These are phyloP conservation scores for Matsumurasca onukii DNA, from an alignment of 1,140 invertebrate species.

Conservation along the genomic window DNA sequence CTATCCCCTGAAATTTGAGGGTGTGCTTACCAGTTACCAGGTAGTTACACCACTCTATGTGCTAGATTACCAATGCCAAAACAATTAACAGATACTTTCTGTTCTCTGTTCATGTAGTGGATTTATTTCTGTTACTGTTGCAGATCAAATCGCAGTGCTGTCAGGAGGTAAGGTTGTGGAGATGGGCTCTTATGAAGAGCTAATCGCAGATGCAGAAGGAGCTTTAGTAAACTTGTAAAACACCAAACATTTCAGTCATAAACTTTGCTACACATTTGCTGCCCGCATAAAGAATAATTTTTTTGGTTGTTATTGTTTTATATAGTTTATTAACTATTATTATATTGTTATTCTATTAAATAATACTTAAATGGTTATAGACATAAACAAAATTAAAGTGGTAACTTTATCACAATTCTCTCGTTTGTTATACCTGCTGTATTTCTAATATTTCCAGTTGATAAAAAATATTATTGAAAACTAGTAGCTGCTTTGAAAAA, in stretches of 20 bases:
- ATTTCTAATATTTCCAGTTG: no score
- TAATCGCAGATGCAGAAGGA: conserved; percentile 59
- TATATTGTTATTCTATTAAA: not conserved
- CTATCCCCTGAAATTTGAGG: no score
- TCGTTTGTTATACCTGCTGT: no score
- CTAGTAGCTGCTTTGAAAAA: no score
- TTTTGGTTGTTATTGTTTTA: conserved; percentile 11
- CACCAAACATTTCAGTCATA: conserved; percentile 56
- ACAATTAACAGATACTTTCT: no score
- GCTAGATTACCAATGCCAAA: no score
- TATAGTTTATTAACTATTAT: conserved; percentile 1
- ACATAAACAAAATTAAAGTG: not conserved
- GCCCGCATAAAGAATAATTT: not conserved
- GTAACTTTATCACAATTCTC: no score
- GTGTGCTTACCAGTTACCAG: no score
- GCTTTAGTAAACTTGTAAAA: conserved; percentile 64
- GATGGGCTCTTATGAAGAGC: conserved; percentile 72
- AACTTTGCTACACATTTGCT: not conserved
- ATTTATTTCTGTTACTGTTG: conserved; percentile 38
- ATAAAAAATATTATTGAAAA: no score
- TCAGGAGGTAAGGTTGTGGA: conserved; percentile 80
- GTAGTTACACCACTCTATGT: no score
- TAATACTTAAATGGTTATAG: no score
- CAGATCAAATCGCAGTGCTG: conserved; percentile 84
- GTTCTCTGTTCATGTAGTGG: not conserved